phyloP scores from a whole-genome alignment of 1,140 invertebrate genomes.

The Monomorium pharaonis region DNA sequence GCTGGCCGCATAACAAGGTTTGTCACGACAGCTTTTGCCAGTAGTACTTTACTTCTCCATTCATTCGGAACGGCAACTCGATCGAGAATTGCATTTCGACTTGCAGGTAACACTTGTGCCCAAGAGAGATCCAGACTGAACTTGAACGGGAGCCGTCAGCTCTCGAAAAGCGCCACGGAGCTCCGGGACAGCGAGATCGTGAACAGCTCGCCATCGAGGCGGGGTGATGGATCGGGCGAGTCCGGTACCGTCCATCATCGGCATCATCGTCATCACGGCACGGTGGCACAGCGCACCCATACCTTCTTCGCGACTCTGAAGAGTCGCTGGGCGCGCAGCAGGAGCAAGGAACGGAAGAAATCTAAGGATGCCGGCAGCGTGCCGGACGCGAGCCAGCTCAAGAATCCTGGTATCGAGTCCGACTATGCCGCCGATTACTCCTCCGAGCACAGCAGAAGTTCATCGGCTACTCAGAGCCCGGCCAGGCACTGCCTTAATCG shows the following conservation, averaged over 20 bases:
- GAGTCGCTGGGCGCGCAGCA: constrained; percentile 88
- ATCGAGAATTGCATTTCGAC: background rate
- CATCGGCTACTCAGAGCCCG: constrained; percentile 89
- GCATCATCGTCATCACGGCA: constrained; percentile 77
- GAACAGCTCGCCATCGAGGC: constrained; percentile 68
- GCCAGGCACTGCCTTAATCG: constrained; percentile 86
- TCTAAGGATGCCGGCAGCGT: constrained; percentile 82
- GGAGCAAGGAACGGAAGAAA: constrained; percentile 87
- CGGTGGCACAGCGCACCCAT: constrained; percentile 89
- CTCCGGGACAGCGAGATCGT: constrained; percentile 73
- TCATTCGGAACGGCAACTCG: background rate
- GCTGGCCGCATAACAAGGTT: background rate
- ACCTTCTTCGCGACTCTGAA: constrained; percentile 90
- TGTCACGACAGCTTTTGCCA: background rate
- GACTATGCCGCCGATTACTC: constrained; percentile 91
- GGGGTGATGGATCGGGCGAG: constrained; percentile 49
- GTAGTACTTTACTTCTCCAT: background rate
- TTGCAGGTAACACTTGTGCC: constrained; percentile 60
- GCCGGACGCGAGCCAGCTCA: constrained; percentile 71
- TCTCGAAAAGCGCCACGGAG: constrained; percentile 84
- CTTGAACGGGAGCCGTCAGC: constrained; percentile 80
- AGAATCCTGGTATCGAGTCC: constrained; percentile 83
- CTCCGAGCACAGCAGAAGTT: constrained; percentile 88
- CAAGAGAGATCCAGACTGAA: constrained; percentile 77
- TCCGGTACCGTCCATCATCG: constrained; percentile 64